Evolutionary conservation across 2,113 vertebrate genomes (phyloP).

Genomic region (Mesembrinibis cayennensis): DNA sequence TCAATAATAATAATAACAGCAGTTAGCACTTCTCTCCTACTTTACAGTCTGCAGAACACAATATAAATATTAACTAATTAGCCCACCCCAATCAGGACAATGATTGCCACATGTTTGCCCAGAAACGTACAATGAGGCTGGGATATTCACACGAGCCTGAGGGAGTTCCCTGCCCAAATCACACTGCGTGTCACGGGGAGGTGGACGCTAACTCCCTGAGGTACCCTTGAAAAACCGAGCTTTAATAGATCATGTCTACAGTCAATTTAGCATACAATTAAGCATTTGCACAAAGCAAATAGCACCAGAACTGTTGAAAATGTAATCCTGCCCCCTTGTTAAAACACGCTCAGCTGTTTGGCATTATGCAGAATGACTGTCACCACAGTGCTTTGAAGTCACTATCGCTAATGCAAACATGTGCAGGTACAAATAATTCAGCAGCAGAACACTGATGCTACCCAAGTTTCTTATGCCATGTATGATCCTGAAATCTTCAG

Average conservation of each 20-base stretch:
- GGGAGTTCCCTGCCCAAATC: neutral
- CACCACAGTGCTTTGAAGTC: conserved; percentile 39
- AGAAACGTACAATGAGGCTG: neutral
- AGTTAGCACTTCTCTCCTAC: neutral
- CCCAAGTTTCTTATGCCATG: conserved; percentile 38
- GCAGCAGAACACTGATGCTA: conserved; percentile 29
- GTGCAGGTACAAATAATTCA: conserved; percentile 60
- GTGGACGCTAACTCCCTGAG: neutral
- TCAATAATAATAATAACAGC: neutral
- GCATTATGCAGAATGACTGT: conserved; percentile 53
- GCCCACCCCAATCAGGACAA: neutral
- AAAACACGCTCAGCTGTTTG: neutral
- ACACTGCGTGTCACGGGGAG: rapidly evolving
- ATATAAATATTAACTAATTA: conserved; percentile 32
- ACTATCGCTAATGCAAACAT: conserved; percentile 33
- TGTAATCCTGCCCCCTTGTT: conserved; percentile 53
- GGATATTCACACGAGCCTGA: neutral
- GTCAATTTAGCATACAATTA: conserved; percentile 63
- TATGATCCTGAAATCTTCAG: conserved; percentile 46
- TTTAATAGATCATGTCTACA: conserved; percentile 45
- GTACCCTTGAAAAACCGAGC: conserved; percentile 7
- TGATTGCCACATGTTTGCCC: neutral
- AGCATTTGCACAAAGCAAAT: conserved; percentile 50
- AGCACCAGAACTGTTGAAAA: conserved; percentile 32
- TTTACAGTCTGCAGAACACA: neutral